Evolutionary conservation across 2,797 vertebrate species (phyloP).

Genomic region (Pseudotriccus pelzelni): DNA sequence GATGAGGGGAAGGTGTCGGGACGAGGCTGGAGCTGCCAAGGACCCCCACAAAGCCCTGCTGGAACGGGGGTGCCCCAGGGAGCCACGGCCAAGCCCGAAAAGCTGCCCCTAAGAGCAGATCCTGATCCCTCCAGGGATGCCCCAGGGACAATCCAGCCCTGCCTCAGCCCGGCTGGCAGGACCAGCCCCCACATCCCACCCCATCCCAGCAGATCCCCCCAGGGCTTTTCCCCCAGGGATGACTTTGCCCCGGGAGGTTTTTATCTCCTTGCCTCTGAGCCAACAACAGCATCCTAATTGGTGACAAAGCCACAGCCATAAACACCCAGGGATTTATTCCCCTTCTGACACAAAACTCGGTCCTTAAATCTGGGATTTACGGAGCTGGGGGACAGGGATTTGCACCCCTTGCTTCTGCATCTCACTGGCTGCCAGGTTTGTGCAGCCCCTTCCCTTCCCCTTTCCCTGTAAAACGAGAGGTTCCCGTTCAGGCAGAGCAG

Average conservation of each 20-base stretch:
- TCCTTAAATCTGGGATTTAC: neutral
- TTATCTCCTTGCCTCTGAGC: neutral
- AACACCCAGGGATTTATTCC: neutral
- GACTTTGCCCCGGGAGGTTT: neutral
- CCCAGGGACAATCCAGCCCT: fast-evolving
- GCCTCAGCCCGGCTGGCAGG: neutral
- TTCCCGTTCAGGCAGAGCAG: neutral
- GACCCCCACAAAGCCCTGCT: neutral
- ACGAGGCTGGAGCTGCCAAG: fast-evolving
- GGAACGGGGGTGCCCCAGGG: neutral
- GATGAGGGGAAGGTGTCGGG: neutral
- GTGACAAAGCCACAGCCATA: neutral
- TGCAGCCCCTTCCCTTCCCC: fast-evolving
- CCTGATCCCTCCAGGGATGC: neutral
- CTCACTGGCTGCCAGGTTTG: fast-evolving
- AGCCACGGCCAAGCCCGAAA: neutral
- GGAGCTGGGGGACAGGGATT: neutral
- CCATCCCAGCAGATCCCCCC: neutral
- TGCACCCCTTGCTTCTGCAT: neutral
- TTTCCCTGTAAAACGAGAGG: fast-evolving
- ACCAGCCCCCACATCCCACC: neutral
- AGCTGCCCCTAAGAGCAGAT: neutral
- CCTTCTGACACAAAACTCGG: neutral
- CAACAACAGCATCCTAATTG: neutral
- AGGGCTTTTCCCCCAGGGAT: neutral